Evolutionary conservation across 2,797 vertebrate genomes (phyloP).

Genomic region (Poecilia gillii): DNA sequence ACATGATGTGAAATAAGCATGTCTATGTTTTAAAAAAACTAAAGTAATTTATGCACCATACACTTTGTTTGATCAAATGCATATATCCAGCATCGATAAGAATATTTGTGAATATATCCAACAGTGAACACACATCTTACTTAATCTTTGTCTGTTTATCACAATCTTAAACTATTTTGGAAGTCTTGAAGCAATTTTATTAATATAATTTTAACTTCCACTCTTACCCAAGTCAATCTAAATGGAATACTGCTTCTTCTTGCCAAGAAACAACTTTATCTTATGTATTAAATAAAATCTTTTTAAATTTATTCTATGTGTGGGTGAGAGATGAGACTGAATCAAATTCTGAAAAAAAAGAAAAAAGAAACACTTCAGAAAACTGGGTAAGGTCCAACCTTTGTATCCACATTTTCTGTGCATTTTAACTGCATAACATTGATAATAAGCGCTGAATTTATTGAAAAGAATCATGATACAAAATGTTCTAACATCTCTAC

Average conservation of each 20-base stretch:
- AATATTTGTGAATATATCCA: background rate
- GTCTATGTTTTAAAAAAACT: background rate
- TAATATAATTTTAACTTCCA: background rate
- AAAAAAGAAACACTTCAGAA: background rate
- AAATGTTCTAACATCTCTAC: background rate
- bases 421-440: background rate
- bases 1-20: background rate
- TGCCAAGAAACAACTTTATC: background rate
- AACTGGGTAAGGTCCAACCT: background rate
- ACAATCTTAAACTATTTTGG: background rate
- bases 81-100: background rate
- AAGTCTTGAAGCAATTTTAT: too few species aligned
- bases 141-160: background rate
- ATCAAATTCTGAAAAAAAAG: background rate
- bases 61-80: background rate
- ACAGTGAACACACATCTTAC: background rate
- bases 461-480: background rate
- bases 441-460: too few species aligned
- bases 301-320: background rate
- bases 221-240: background rate
- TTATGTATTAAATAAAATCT: background rate
- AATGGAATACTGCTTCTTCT: background rate
- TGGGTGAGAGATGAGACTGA: background rate
- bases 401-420: background rate
- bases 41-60: too few species aligned